Evolutionary conservation across 2,113 vertebrate species (phyloP), one percentile per base, ranked within the genome.

Genomic region (Notothenia rossii): DNA sequence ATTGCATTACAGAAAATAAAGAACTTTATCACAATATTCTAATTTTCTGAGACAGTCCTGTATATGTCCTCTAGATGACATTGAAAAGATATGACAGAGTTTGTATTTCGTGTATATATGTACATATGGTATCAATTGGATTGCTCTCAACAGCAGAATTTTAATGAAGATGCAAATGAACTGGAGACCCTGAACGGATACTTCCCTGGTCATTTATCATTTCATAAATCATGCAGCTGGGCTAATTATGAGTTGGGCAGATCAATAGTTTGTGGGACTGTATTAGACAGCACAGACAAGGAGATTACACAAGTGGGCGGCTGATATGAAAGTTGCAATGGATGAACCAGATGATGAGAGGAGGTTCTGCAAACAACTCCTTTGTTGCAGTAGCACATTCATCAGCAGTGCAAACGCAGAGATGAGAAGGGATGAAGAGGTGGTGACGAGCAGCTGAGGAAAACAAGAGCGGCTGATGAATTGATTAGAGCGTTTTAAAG

Each of bases 401-500:
- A 79, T 79, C 76, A 29, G 77, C 69, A 5, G 3, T 48, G 66
- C 66, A 56, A 82, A 63, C 17, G 73, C 60, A 62, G 72, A 83
- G 54, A 85, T 51, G 75, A 77, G 82, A 75, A n/a, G 45, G 15
- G 74, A 89, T 89, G 85, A 93, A 93, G 86, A 87, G 85, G 86
- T 76, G 51, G 75, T 92, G 89, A 94, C 91, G 91, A 94, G 86
- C 85, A 82, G 80, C 61, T 78, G 75, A 71, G 81, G 29, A 77
- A 50, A 81, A 93, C 84, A 94, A 93, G 86, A 78, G 90, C 12
- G 10, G 45, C 86, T 93, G 92, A 94, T 94, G 90, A 93, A 93
- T 91, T 92, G 82, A 94, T 90, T 91, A 65, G 76, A 82, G 87
- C 33, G 46, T 76, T 88, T 75, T 73, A 56, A 78, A 51, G 85